phyloP scores from a whole-genome alignment of 2,113 vertebrate genomes.

The Psittacus erithacus region DNA sequence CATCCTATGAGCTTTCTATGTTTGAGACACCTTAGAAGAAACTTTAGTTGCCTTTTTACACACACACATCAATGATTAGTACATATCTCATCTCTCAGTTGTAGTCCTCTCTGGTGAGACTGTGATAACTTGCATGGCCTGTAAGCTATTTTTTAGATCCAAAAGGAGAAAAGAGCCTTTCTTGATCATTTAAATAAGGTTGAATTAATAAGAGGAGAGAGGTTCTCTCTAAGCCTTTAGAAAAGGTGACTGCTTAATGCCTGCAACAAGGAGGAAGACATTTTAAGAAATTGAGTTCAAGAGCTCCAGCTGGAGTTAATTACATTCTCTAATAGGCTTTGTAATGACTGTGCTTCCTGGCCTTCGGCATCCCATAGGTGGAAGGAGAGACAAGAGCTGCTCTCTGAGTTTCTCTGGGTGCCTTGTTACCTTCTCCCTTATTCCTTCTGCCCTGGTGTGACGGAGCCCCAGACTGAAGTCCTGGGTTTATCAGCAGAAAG shows the following conservation, averaged over 20 bases:
- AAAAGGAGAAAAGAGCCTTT: not conserved
- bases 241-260: not conserved
- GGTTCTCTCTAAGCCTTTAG: not conserved
- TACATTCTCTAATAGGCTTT: not conserved
- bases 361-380: rapidly evolving
- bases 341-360: not conserved
- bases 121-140: not conserved
- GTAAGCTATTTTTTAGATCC: not conserved
- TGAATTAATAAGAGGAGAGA: not conserved
- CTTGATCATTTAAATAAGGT: not conserved
- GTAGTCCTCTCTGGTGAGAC: not conserved
- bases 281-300: not conserved
- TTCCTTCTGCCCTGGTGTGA: not conserved
- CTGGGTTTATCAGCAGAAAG: constrained; percentile 34
- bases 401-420: not conserved
- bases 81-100: not conserved
- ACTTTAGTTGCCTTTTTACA: not conserved
- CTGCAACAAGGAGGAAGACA: not conserved
- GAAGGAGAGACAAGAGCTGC: not conserved
- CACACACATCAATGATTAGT: not conserved
- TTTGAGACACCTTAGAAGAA: not conserved
- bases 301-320: constrained; percentile 28
- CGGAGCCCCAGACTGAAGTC: constrained; percentile 13
- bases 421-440: not conserved
- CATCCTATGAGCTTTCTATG: not conserved